Percentiles rank a stretch among this genome's conserved stretches.
These are phyloP conservation scores for Egretta garzetta DNA, from an alignment of 2,113 vertebrate genomes.

Conservation along the genomic window DNA sequence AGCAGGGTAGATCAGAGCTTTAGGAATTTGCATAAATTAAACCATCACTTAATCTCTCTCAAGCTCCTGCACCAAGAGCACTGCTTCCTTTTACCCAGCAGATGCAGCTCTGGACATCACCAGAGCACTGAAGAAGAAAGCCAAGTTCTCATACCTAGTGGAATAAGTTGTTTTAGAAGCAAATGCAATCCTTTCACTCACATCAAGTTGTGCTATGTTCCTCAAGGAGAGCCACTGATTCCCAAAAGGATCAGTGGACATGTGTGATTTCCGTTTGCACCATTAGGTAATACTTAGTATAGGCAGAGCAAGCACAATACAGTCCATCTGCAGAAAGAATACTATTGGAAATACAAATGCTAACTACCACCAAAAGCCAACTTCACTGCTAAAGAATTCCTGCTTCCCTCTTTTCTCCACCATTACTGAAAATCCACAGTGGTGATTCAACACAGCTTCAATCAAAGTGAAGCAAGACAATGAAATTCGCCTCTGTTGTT, in stretches of 20 bases:
- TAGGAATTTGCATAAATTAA: slow-evolving; percentile 10
- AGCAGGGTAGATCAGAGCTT: neutral
- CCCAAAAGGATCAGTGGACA: neutral
- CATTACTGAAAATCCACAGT: neutral
- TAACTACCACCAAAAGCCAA: slow-evolving; percentile 1
- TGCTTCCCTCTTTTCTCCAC: neutral
- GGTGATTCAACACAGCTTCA: slow-evolving; percentile 25
- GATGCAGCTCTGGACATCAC: neutral
- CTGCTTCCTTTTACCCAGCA: neutral
- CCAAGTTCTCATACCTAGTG: neutral
- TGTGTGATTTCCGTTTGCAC: neutral
- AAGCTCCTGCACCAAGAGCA: neutral
- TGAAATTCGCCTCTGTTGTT: slow-evolving; percentile 2
- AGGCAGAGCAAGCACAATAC: neutral
- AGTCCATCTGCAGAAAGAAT: neutral
- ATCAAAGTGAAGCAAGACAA: slow-evolving; percentile 30
- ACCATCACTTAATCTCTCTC: neutral
- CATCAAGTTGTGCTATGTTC: neutral
- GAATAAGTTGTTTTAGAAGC: neutral
- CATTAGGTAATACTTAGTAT: neutral
- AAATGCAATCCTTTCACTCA: neutral
- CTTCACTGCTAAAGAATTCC: neutral
- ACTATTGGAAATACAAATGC: slow-evolving; percentile 1
- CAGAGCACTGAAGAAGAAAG: neutral
- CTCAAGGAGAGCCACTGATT: neutral